Base-by-base conservation (phyloP, 2,113 vertebrate species). In the Tragelaphus scriptus region DNA sequence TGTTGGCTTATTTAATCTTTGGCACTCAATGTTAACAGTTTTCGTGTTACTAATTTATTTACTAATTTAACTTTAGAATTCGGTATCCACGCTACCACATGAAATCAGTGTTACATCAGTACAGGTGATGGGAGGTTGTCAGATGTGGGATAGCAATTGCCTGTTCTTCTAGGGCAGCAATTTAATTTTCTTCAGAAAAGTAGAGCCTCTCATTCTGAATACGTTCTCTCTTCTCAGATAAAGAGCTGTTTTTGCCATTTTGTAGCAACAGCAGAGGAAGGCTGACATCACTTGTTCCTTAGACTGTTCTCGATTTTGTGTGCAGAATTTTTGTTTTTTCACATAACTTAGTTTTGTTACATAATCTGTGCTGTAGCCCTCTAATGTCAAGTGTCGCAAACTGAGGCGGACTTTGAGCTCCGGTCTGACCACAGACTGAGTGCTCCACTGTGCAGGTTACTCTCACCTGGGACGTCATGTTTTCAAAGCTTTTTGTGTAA, bases 231-330 rank as follows among this genome's bases (percentile, higher is more conserved):
- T 85, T 59, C 55, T 44, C 25, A 25, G 81, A 56, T 14, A 7
- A 30, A 47, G 88, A 75, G 16, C 32, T 21, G 1, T 5, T 44
- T 2, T 14, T 30, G 8, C 56, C 4, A 1, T 17, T 0, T 7
- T 47, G 23, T 10, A 14, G 68, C 8, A 2, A 0, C 16, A 23
- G n/a, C 7, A 10, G 61, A 40, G 6, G 75, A 19, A 4, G 26
- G 36, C 47, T 12, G 0, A 3, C 23, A 0, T 4, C 8, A 1
- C 26, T 0, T 9, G 13, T 17, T 12, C 2, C 23, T 21, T 21
- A 0, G 7, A 55, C 14, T 4, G 2, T 23, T 28, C 61, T 10
- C 1, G 36, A 28, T 10, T 17, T 12, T 13, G 32, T 3, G 32
- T 11, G 61, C 12, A 9, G 5, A 32, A 5, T 1, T 61, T 13